Evolutionary conservation across 2,888 invertebrate species (phyloP).

Genomic region (Rhingia rostrata): DNA sequence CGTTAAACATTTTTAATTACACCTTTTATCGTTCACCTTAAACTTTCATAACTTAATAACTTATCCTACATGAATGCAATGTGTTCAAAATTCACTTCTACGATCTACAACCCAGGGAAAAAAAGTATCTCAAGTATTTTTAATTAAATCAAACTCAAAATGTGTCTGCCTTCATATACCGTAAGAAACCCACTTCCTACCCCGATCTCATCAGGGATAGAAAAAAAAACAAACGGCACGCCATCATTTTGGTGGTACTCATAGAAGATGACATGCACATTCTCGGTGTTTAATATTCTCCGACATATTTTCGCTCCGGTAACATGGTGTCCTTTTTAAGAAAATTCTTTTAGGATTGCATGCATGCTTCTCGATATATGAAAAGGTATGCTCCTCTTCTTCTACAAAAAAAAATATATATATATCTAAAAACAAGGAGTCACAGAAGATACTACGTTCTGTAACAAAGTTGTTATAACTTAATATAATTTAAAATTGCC

Average conservation of each 20-base stretch:
- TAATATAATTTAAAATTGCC: constrained; percentile 68
- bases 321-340: constrained; percentile 7
- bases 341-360: constrained; percentile 30
- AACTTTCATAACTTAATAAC: constrained; percentile 57
- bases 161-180: constrained; percentile 45
- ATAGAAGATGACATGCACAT: constrained; percentile 42
- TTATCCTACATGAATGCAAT: constrained; percentile 62
- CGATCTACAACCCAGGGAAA: neutral
- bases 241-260: constrained; percentile 28
- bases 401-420: neutral
- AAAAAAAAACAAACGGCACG: constrained; percentile 16
- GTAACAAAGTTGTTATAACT: constrained; percentile 61
- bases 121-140: constrained; percentile 69
- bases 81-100: constrained; percentile 55
- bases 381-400: constrained; percentile 29
- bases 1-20: neutral
- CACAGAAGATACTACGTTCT: constrained; percentile 21
- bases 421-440: neutral
- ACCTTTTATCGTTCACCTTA: constrained; percentile 32
- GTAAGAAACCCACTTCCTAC: neutral
- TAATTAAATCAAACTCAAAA: constrained; percentile 71
- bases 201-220: constrained; percentile 7
- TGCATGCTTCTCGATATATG: constrained; percentile 15
- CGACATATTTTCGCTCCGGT: constrained; percentile 53
- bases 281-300: constrained; percentile 62